Conservation (phyloP, 1,140 invertebrate species). For the Drosophila miranda region DNA sequence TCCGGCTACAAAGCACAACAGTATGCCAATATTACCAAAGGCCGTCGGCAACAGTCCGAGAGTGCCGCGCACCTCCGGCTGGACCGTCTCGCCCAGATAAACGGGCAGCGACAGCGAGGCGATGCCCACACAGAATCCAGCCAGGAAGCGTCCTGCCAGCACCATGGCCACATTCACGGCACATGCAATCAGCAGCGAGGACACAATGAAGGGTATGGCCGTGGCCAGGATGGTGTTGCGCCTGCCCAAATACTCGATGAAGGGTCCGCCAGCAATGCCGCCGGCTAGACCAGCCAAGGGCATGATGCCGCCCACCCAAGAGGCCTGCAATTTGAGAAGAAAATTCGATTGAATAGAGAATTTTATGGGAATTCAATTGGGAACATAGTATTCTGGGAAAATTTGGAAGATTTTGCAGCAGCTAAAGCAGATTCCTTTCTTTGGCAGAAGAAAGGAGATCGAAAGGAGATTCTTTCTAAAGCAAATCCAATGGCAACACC, state of each 20-base stretch:
- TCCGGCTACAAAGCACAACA: conserved; percentile 89
- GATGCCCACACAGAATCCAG: conserved; percentile 93
- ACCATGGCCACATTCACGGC: conserved; percentile 89
- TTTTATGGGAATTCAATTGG: no score
- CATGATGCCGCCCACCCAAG: conserved; percentile 95
- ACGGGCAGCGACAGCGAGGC: conserved; percentile 93
- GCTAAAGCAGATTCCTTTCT: no score
- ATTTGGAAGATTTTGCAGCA: not conserved
- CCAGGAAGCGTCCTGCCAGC: conserved; percentile 87
- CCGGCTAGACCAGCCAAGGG: conserved; percentile 93
- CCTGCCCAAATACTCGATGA: conserved; percentile 93
- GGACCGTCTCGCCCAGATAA: conserved; percentile 95
- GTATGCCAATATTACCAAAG: conserved; percentile 93
- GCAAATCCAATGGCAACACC: no score
- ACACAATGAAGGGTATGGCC: conserved; percentile 91
- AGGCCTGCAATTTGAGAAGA: conserved; percentile 85
- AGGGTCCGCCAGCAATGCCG: conserved; percentile 91
- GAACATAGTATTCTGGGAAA: not conserved
- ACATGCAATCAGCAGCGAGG: conserved; percentile 90
- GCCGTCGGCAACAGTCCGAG: conserved; percentile 94
- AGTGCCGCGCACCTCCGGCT: conserved; percentile 93
- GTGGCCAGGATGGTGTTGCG: conserved; percentile 90
- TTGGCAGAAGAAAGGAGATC: no score
- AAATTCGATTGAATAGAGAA: not conserved
- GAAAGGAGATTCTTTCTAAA: no score